Evolutionary conservation across 2,888 invertebrate species (phyloP).

Genomic region (Merodon equestris): DNA sequence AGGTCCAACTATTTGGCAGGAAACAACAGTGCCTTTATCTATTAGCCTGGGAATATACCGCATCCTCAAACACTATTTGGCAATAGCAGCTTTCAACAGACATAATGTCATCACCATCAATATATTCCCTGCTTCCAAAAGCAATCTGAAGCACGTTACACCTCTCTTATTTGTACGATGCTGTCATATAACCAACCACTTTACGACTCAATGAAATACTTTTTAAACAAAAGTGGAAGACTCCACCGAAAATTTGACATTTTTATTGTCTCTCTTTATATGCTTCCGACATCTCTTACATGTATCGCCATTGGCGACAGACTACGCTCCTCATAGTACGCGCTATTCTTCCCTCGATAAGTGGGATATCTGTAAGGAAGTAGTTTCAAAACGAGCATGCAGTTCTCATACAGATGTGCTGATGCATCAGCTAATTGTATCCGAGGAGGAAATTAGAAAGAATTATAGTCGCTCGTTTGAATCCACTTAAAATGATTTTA

Average conservation of each 20-base stretch:
- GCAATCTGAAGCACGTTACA: no score
- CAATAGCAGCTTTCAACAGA: no score
- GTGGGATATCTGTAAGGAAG: slow-evolving; percentile 45
- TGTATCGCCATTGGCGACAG: background rate
- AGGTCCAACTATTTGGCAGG: no score
- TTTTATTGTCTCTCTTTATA: slow-evolving; percentile 40
- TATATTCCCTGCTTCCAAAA: no score
- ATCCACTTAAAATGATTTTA: slow-evolving; percentile 68
- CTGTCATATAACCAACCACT: no score
- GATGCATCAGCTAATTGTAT: slow-evolving; percentile 62
- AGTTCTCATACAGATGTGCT: slow-evolving; percentile 35
- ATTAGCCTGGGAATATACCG: no score
- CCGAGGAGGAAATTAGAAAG: slow-evolving; percentile 63
- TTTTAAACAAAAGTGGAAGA: slow-evolving; percentile 32
- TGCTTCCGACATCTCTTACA: slow-evolving; percentile 10
- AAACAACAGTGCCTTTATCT: no score
- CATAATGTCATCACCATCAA: no score
- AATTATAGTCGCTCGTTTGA: slow-evolving; percentile 65
- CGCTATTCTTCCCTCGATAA: slow-evolving; percentile 3
- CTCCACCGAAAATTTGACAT: slow-evolving; percentile 19
- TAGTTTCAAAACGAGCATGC: slow-evolving; percentile 16
- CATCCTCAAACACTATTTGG: no score
- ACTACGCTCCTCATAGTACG: background rate
- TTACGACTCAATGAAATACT: slow-evolving; percentile 19
- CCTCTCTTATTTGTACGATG: no score